Evolutionary conservation across 2,113 vertebrate genomes (phyloP), one percentile per base, ranked within the genome.

Genomic region (Macquaria ambigua): DNA sequence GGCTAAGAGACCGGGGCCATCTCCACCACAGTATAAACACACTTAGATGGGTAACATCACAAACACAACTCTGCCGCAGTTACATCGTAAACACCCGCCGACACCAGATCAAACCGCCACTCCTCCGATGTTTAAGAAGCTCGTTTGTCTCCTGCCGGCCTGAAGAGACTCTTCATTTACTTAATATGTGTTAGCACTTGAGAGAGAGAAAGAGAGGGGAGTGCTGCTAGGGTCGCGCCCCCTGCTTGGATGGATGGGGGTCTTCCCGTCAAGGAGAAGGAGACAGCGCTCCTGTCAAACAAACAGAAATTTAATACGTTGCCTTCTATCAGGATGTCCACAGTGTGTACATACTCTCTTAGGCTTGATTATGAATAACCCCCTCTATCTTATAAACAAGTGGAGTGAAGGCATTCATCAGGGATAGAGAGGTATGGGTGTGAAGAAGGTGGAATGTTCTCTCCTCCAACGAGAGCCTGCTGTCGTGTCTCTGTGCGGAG

Each of bases 221-320:
- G 96, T 95, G 96, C 96, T 96, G 96, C 93, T 95, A 91, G 96
- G 97, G 97, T 97, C 96, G 93, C 92, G 96, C 96, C 97, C 97
- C 95, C 89, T 95, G 93, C 93, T 91, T 96, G 95, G 96, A 98
- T 97, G 96, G 97, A 98, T 97, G 96, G 96, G 96, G 96, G 96
- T 97, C 96, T 98, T 97, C 97, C 96, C 97, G 96, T 97, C 96
- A 88, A 75, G 95, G 95, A 95, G 96, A 95, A 95, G 96, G 94
- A 97, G 96, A 97, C 95, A 97, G 97, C 96, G 93, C 96, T 97
- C 96, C 97, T 98, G 98, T 98, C 98, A 99, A 99, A 99, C 98
- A 98, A 97, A 97, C 95, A 97, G 96, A 97, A 97, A 98, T 98
- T 96, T 95, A 98, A 98, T 97, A 97, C 94, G 96, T 96, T 85